These are phyloP conservation scores for Varanus salvator DNA, from an alignment of 2,113 vertebrate genomes.

Conservation along the genomic window DNA sequence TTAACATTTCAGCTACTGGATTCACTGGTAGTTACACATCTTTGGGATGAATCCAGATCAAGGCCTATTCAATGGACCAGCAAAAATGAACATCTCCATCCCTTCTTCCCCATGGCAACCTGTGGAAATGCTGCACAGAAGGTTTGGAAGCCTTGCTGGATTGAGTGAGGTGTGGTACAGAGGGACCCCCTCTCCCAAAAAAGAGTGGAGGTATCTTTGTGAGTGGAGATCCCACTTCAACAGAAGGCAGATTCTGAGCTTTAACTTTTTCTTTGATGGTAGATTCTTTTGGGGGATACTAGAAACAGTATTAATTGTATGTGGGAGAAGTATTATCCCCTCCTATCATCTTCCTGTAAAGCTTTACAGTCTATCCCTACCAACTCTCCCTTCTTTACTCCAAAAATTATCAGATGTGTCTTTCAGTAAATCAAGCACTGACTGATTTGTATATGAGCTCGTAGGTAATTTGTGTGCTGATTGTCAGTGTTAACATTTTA, in stretches of 20 bases:
- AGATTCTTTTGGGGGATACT: not conserved
- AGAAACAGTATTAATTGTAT: not conserved
- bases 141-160: too few relatives aligned
- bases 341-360: not conserved
- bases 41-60: not conserved
- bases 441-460: not conserved
- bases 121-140: too few relatives aligned
- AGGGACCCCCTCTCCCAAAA: too few relatives aligned
- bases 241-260: too few relatives aligned
- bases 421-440: not conserved
- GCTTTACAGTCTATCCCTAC: not conserved
- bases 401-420: not conserved
- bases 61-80: too few relatives aligned
- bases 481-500: not conserved
- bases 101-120: too few relatives aligned
- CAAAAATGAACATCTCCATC: too few relatives aligned
- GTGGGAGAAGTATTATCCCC: not conserved
- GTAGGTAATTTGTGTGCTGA: not conserved
- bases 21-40: not conserved
- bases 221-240: too few relatives aligned
- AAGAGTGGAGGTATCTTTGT: too few relatives aligned
- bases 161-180: too few relatives aligned
- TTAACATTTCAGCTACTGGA: not conserved
- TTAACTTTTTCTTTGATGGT: not conserved
- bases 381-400: not conserved